Evolutionary conservation across 2,888 invertebrate genomes (phyloP).

Genomic region (Metacarcinus magister): DNA sequence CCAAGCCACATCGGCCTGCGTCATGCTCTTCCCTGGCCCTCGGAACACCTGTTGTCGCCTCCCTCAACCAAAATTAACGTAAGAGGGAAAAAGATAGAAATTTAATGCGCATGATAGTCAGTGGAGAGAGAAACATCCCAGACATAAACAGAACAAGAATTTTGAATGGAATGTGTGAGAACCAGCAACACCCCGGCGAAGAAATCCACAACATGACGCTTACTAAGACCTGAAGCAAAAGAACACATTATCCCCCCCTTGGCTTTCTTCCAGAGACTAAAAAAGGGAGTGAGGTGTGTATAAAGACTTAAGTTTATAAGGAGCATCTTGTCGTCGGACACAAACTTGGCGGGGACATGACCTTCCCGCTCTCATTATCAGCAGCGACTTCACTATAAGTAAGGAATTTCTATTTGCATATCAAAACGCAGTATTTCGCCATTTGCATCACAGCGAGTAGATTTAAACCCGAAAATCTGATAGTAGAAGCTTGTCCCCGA

Average conservation of each 20-base stretch:
- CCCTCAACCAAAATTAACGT: not conserved
- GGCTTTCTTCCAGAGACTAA: constrained; percentile 64
- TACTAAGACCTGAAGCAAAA: constrained; percentile 16
- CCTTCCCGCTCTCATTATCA: constrained; percentile 68
- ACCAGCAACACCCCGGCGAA: not conserved
- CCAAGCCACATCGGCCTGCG: not conserved
- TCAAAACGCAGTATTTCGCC: constrained; percentile 77
- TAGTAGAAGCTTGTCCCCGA: constrained; percentile 68
- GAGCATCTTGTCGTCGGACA: constrained; percentile 46
- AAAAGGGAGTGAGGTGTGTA: constrained; percentile 68
- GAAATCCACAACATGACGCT: not conserved
- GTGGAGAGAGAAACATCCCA: not conserved
- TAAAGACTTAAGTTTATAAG: constrained; percentile 77
- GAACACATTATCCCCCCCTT: constrained; percentile 48
- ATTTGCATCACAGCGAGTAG: constrained; percentile 76
- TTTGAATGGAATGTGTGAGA: not conserved
- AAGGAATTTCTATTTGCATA: constrained; percentile 74
- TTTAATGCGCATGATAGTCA: not conserved
- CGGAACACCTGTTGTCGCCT: constrained; percentile 36
- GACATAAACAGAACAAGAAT: not conserved
- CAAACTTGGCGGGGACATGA: not conserved
- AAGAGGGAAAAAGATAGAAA: not conserved
- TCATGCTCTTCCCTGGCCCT: constrained; percentile 40
- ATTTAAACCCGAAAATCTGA: constrained; percentile 70
- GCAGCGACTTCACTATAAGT: constrained; percentile 27